Evolutionary conservation across 1,140 invertebrate genomes (phyloP).

Genomic region (Drosophila grimshawi): DNA sequence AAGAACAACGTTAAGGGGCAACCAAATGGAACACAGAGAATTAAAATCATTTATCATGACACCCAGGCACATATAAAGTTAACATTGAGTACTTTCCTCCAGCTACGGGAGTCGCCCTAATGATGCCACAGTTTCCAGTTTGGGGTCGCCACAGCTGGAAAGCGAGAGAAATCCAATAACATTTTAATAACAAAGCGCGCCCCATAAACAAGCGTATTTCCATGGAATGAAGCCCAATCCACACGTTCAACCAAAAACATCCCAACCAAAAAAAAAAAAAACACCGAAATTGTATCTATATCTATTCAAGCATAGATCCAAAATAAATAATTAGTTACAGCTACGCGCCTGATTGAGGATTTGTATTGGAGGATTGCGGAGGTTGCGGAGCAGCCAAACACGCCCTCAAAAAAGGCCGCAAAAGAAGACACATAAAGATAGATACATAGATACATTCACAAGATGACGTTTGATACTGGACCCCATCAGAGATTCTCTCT

Average conservation of each 20-base stretch:
- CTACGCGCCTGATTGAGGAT: slow-evolving; percentile 29
- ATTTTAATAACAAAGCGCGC: slow-evolving; percentile 80
- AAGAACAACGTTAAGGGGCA: slow-evolving; percentile 6
- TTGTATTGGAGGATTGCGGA: slow-evolving; percentile 13
- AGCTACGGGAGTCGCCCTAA: slow-evolving; percentile 33
- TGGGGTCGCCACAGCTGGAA: slow-evolving; percentile 59
- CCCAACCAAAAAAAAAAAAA: no score
- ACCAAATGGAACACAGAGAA: slow-evolving; percentile 60
- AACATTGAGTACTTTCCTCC: slow-evolving; percentile 22
- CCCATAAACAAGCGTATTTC: slow-evolving; percentile 77
- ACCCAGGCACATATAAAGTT: slow-evolving; percentile 49
- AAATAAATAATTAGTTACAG: slow-evolving; percentile 75
- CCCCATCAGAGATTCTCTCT: slow-evolving; percentile 21
- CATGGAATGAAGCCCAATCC: slow-evolving; percentile 49
- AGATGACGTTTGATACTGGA: slow-evolving; percentile 54
- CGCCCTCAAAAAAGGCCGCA: slow-evolving; percentile 64
- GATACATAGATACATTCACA: slow-evolving; percentile 21
- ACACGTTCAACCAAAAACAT: background rate
- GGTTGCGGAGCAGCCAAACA: slow-evolving; percentile 29
- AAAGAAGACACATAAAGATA: slow-evolving; percentile 20
- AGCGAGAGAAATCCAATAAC: slow-evolving; percentile 82
- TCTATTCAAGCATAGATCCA: slow-evolving; percentile 47
- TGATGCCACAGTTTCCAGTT: slow-evolving; percentile 41
- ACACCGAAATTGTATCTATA: slow-evolving; percentile 70
- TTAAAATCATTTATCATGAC: slow-evolving; percentile 76